These are phyloP conservation scores for Phyllotreta cruciferae DNA, from an alignment of 2,888 invertebrate genomes.

Conservation along the genomic window DNA sequence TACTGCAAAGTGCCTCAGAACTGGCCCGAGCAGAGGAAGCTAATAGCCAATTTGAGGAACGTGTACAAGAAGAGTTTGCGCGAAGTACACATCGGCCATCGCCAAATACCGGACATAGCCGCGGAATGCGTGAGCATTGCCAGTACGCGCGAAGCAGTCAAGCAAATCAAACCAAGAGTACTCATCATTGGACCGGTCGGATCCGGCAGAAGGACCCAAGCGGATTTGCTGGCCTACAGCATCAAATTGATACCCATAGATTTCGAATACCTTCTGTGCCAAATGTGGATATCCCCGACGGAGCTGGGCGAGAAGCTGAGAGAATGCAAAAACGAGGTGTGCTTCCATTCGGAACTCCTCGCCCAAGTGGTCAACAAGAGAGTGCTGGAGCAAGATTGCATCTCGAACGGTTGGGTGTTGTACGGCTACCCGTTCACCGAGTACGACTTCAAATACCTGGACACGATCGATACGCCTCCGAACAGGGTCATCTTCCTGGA, in stretches of 20 bases:
- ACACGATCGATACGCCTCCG: conserved; percentile 67
- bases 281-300: conserved; percentile 59
- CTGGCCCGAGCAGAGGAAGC: conserved; percentile 56
- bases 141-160: conserved; percentile 53
- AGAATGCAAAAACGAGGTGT: conserved; percentile 52
- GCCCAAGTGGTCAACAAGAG: conserved; percentile 58
- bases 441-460: conserved; percentile 67
- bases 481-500: conserved; percentile 62
- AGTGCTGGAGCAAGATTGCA: conserved; percentile 64
- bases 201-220: conserved; percentile 64
- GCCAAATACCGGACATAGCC: conserved; percentile 55
- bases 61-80: conserved; percentile 53
- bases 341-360: conserved; percentile 56
- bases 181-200: conserved; percentile 64
- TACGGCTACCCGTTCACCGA: conserved; percentile 67
- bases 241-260: conserved; percentile 66
- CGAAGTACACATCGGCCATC: conserved; percentile 38
- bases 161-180: conserved; percentile 67
- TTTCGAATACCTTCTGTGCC: conserved; percentile 64
- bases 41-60: conserved; percentile 55
- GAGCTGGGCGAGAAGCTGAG: conserved; percentile 54
- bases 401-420: conserved; percentile 69
- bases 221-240: conserved; percentile 61
- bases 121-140: conserved; percentile 56
- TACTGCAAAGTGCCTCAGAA: conserved; percentile 51